Conservation (phyloP, 2,888 invertebrate genomes). For the Harmothoe impar region DNA sequence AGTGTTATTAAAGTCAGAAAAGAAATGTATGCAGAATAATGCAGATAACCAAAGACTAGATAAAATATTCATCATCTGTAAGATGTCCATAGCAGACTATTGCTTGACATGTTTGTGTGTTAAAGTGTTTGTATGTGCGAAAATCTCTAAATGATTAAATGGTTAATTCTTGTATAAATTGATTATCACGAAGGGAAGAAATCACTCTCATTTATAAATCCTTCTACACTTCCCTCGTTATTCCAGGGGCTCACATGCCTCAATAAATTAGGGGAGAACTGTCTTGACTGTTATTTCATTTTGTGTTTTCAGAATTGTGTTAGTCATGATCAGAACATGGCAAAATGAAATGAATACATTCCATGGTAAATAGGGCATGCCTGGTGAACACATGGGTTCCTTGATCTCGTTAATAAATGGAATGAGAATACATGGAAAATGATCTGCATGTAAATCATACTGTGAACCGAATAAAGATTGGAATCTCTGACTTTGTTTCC, state of each 20-base stretch:
- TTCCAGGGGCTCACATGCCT: too few species aligned
- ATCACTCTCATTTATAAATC: neutral
- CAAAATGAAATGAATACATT: neutral
- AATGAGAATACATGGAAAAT: neutral
- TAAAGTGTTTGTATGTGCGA: neutral
- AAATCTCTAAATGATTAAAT: too few species aligned
- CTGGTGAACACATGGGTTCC: neutral
- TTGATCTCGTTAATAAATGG: neutral
- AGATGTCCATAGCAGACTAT: neutral
- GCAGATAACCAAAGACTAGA: too few species aligned
- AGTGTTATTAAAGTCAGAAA: too few species aligned
- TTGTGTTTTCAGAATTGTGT: neutral
- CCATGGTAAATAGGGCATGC: neutral
- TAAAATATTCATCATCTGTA: too few species aligned
- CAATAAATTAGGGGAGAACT: too few species aligned
- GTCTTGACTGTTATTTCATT: neutral
- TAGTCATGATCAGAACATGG: neutral
- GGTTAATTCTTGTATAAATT: neutral
- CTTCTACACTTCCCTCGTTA: neutral
- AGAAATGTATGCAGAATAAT: too few species aligned
- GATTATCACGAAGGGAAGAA: neutral
- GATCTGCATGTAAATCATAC: neutral
- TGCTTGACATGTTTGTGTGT: slow-evolving; percentile 14
- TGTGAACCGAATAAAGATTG: neutral
- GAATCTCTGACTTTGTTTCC: neutral